A percentile compares a stretch with the other conserved stretches of the same genome.
These are phyloP conservation scores for Drosophila pullipes DNA, from an alignment of 2,888 invertebrate species.

Conservation along the genomic window DNA sequence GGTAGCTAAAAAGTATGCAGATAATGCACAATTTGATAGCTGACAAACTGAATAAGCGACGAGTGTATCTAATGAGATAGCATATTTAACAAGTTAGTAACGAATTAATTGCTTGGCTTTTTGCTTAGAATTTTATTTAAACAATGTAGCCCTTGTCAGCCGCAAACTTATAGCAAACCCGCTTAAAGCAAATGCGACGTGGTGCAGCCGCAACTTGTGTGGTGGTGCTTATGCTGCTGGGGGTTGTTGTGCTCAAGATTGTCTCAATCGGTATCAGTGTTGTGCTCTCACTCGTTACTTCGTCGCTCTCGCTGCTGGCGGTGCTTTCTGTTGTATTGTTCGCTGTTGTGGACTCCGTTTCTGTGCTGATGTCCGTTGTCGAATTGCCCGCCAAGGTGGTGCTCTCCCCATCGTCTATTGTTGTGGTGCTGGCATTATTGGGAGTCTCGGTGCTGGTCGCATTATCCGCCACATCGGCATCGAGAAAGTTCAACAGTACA, in stretches of 20 bases:
- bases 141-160: slow-evolving; percentile 66
- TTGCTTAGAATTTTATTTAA: slow-evolving; percentile 1
- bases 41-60: not conserved
- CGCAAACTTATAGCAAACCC: slow-evolving; percentile 66
- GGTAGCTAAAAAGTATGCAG: not conserved
- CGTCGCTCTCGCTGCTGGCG: slow-evolving; percentile 1
- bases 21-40: not conserved
- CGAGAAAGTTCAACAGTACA: slow-evolving; percentile 60
- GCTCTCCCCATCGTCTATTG: slow-evolving; percentile 23
- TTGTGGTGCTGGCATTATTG: not conserved
- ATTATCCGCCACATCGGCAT: slow-evolving; percentile 47
- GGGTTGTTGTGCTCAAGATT: slow-evolving; percentile 1
- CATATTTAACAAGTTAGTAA: not conserved
- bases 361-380: slow-evolving; percentile 21
- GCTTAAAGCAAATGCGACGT: slow-evolving; percentile 66
- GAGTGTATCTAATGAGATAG: not conserved
- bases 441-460: slow-evolving; percentile 28
- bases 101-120: slow-evolving; percentile 3
- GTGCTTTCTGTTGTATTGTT: slow-evolving; percentile 13
- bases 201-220: slow-evolving; percentile 17
- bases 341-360: slow-evolving; percentile 12
- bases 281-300: slow-evolving; percentile 17
- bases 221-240: not conserved
- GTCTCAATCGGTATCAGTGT: slow-evolving; percentile 10
- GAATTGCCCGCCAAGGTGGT: slow-evolving; percentile 19